Evolutionary conservation across 2,113 vertebrate genomes (phyloP), one percentile per base, ranked within the genome.

Genomic region (Pipra filicauda): DNA sequence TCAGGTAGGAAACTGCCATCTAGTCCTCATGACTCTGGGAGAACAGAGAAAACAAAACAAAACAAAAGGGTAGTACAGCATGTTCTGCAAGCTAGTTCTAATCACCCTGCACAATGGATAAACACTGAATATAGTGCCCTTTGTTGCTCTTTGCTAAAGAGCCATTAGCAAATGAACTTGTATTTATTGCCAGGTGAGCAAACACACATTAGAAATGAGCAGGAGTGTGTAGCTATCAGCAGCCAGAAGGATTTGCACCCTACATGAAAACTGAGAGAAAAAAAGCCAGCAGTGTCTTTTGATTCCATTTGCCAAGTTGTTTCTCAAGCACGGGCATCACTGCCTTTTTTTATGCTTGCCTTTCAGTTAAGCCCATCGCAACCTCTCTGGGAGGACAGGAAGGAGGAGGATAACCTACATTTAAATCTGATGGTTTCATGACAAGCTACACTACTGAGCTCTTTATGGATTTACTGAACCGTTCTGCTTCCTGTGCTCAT

Each of bases 381-480:
- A 24, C 88, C 86, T 88, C 80, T 41, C 69, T 0, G 51, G 78
- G 79, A 96, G 71, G 89, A 93, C 94, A 93, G 93, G 95, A 93
- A 94, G 75, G 86, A 95, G 89, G 91, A 95, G 92, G 92, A 97
- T 96, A 96, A 96, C 96, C 96, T 96, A 93, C 92, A 94, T 95
- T 94, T 96, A 91, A 89, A 95, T 95, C 88, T 95, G 92, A 94
- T 95, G 89, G 94, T 79, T 96, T 93, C 88, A 94, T 75, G 86
- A 94, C 83, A 96, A 92, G 82, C 96, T 91, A 57, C 61, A 81
- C 86, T 89, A 79, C 24, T 22, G 92, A 95, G 91, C 96, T 95
- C 95, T 91, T 92, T 46, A 89, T 72, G 81, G 92, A 94, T 90
- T 89, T 94, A 95, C 96, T 95, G 81, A 91, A 67, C 77, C 44